phyloP scores from a whole-genome alignment of 1,140 invertebrate genomes.

The Bombus pyrosoma region DNA sequence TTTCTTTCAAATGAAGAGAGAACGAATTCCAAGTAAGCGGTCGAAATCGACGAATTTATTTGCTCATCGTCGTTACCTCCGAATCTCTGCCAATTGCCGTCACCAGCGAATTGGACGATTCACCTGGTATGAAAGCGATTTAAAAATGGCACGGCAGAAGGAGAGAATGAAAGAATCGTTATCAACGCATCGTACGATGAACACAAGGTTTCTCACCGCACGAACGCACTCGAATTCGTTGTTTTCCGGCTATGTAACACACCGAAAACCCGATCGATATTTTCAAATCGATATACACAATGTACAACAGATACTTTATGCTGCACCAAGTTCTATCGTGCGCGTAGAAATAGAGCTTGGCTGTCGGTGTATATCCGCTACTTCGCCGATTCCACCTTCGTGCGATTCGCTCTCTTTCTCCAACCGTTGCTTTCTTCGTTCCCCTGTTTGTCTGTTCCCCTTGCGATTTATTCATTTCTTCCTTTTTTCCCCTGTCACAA shows the following conservation, averaged over 20 bases:
- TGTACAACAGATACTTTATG: neutral
- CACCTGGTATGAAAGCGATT: too few species aligned
- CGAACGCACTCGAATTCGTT: constrained; percentile 33
- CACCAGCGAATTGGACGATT: neutral
- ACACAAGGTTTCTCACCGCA: neutral
- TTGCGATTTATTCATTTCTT: too few species aligned
- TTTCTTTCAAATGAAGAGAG: neutral
- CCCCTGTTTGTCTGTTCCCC: neutral
- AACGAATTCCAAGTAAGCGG: neutral
- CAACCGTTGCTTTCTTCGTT: neutral
- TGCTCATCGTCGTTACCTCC: too few species aligned
- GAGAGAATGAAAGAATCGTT: neutral
- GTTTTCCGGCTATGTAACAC: neutral
- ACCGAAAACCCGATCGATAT: constrained; percentile 16
- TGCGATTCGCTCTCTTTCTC: neutral
- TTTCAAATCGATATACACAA: constrained; percentile 14
- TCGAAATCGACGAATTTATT: neutral
- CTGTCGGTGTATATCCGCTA: neutral
- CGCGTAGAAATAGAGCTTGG: neutral
- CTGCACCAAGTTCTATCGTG: neutral
- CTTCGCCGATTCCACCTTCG: neutral
- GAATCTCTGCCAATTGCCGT: neutral
- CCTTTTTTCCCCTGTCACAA: constrained; percentile 75
- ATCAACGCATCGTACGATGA: neutral
- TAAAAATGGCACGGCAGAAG: neutral